Evolutionary conservation across 2,113 vertebrate species (phyloP).

Genomic region (Axis porcinus): DNA sequence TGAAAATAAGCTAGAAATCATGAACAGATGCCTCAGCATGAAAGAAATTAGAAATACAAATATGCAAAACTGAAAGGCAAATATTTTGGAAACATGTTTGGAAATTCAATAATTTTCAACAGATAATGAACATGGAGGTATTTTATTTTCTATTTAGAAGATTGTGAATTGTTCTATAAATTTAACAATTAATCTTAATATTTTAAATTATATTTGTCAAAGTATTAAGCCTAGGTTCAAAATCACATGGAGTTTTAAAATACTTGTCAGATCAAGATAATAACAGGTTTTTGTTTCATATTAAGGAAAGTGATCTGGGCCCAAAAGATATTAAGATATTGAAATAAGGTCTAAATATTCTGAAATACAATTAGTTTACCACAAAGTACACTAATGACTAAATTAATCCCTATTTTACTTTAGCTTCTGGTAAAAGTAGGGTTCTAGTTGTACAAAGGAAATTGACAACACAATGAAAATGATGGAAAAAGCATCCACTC

Average conservation of each 20-base stretch:
- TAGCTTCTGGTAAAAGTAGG: background rate
- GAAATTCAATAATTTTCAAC: slow-evolving; percentile 53
- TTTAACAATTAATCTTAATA: background rate
- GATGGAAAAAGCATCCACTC: background rate
- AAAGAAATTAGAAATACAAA: slow-evolving; percentile 64
- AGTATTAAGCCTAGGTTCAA: background rate
- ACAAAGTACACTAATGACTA: background rate
- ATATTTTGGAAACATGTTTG: slow-evolving; percentile 63
- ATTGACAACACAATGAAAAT: background rate
- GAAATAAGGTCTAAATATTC: background rate
- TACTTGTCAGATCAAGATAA: background rate
- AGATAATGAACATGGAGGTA: background rate
- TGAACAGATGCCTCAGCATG: slow-evolving; percentile 57
- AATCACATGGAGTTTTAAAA: slow-evolving; percentile 14
- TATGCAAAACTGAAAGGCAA: slow-evolving; percentile 42
- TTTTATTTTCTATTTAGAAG: slow-evolving; percentile 22
- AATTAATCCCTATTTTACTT: background rate
- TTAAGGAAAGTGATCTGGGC: background rate
- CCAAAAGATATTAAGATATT: background rate
- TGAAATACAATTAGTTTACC: background rate
- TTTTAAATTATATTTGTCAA: slow-evolving; percentile 4
- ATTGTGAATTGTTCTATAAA: background rate
- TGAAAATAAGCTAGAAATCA: slow-evolving; percentile 47
- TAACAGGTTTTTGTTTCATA: background rate
- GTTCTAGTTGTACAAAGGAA: background rate